phyloP scores from a whole-genome alignment of 2,113 vertebrate species.

The Periophthalmodon schlosseri region DNA sequence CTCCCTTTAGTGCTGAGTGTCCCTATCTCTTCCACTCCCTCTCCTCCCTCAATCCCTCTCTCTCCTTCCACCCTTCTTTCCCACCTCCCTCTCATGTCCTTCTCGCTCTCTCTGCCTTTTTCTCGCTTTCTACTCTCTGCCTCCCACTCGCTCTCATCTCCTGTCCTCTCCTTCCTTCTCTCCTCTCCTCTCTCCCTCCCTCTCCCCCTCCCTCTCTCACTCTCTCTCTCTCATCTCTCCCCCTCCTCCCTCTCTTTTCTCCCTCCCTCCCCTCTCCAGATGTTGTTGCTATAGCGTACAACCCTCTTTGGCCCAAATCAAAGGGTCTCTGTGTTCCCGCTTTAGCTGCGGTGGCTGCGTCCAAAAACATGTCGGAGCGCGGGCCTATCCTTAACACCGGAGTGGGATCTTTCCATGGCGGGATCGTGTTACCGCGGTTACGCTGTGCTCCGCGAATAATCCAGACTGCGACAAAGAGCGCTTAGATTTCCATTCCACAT shows the following conservation, averaged over 20 bases:
- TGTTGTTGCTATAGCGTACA: slow-evolving; percentile 56
- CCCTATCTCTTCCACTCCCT: no score
- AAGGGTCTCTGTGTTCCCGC: slow-evolving; percentile 52
- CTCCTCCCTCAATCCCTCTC: no score
- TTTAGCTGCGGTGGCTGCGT: slow-evolving; percentile 31
- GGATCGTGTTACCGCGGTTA: slow-evolving; percentile 59
- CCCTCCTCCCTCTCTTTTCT: slow-evolving; percentile 18
- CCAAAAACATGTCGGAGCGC: slow-evolving; percentile 47
- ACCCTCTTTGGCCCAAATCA: slow-evolving; percentile 55
- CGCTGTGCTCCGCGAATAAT: slow-evolving; percentile 62
- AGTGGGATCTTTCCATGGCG: slow-evolving; percentile 50
- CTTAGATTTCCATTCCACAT: slow-evolving; percentile 52
- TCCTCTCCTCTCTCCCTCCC: no score
- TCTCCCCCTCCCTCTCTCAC: no score
- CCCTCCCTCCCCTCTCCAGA: slow-evolving; percentile 55
- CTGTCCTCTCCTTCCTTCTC: no score
- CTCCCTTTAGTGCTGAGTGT: no score
- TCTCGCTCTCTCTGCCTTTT: no score
- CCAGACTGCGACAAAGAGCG: slow-evolving; percentile 51
- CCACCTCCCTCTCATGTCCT: no score
- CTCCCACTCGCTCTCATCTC: no score
- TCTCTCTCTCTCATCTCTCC: neutral
- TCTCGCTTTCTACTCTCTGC: no score
- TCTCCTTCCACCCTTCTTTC: no score
- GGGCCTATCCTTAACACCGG: slow-evolving; percentile 30